Evolutionary conservation across 2,888 invertebrate genomes (phyloP), one percentile per base, ranked within the genome.

Genomic region (Pandemis cinnamomeana): DNA sequence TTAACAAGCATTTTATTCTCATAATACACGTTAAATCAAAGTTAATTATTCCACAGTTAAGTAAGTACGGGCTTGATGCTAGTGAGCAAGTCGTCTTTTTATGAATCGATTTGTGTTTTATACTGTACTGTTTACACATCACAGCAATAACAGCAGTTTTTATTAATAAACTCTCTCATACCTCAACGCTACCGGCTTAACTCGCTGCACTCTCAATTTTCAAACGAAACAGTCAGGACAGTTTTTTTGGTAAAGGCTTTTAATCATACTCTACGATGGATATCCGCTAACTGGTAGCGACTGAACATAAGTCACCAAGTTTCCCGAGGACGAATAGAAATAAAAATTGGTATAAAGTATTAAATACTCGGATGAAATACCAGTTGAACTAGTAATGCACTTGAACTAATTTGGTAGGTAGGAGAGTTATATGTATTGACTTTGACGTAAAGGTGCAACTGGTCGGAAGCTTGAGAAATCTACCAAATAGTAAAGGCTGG

Each of bases 121-220:
- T 20, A 20, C 20, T 20, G 20, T 20, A 20, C 20, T 0, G 20
- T 20, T 20, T 20, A 20, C 20, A 20, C 20, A 20, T 20, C 20
- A 20, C 20, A 20, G 20, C 20, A 20, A 58, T 58, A 42, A 8
- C 7, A 46, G 7, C 20, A 4, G 7, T 36, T 46, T 46, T 44
- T 46, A 6, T 27, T 6, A 7, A 42, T 13, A 41, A 66, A 44
- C 42, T 71, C 71, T 67, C 71, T 55, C 60, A 7, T 44, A 0
- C 36, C 13, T 15, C 8, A 48, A 6, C 63, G 0, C 46, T 69
- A 55, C 7, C 53, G 10, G 53, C 7, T 55, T 63, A 62, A 41
- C 67, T 67, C 51, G 46, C 36, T 69, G 69, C 70, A 20, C 15
- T 64, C 66, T 27, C 36, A 66, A 64, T 74, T 74, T 70, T 74